Evolutionary conservation across 2,113 vertebrate genomes (phyloP), one percentile per base, ranked within the genome.

Genomic region (Fregetta grallaria): DNA sequence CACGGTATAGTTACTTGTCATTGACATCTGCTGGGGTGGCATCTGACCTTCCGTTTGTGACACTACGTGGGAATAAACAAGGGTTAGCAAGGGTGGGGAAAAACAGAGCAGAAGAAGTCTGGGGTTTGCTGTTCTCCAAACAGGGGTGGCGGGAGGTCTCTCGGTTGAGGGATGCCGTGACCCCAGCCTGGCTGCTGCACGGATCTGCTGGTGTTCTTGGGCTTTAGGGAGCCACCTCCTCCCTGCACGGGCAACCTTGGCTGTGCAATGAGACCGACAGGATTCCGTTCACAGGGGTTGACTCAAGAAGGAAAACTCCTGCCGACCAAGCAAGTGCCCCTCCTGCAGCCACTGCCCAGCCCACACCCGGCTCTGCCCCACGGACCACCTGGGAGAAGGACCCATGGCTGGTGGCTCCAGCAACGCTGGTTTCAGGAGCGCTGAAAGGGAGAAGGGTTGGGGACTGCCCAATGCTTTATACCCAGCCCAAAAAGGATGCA

Each of bases 1-100:
- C 80, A 91, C 70, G 13, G 88, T 8, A 97, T 99, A 99, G 98
- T 99, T 99, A 99, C 99, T 99, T 99, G 98, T 98, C 98, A 98
- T 96, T 98, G 98, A 98, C 99, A 99, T 98, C 98, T 95, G 98
- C 98, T 96, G 98, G 95, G 97, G 97, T 96, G 97, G 97, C 97
- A 97, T 98, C 98, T 98, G 98, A 97, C 96, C 98, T 98, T 98
- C 98, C 98, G 66, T 95, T 97, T 98, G 99, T 97, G 98, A 98
- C 87, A 96, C 99, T 97, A 98, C 59, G 97, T 90, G 74, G 98
- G 98, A 98, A 98, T 82, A 98, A 98, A 98, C 47, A 97, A 90
- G 91, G 96, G 96, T 98, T 98, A 98, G 98, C 90, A 75, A 96
- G 87, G 89, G 65, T 27, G 81, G 78, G 82, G 30, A 93, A 75